A percentile compares a stretch with the other conserved stretches of the same genome.
phyloP scores from a whole-genome alignment of 2,113 vertebrate genomes.

The Azemiops feae region DNA sequence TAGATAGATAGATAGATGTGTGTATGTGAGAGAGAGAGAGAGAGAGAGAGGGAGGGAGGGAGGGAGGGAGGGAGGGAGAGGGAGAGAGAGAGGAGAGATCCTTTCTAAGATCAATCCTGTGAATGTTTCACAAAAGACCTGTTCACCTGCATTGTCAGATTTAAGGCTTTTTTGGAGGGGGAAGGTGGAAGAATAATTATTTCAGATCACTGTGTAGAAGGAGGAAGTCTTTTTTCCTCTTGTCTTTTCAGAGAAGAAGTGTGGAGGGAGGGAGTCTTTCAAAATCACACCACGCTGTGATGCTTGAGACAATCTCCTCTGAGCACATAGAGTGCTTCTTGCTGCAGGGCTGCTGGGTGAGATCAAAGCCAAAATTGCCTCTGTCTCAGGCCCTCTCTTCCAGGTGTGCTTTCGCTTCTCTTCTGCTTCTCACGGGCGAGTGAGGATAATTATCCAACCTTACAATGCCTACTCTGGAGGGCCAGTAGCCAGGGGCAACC shows the following conservation, averaged over 20 bases:
- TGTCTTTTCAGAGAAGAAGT: neutral
- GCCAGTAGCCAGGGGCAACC: slow-evolving; percentile 17
- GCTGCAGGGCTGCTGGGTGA: neutral
- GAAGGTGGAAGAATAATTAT: neutral
- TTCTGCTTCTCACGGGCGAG: slow-evolving; percentile 16
- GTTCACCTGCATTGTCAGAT: neutral
- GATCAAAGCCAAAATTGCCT: slow-evolving; percentile 30
- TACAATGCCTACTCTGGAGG: slow-evolving; percentile 31
- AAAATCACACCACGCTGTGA: neutral
- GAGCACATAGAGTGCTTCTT: neutral
- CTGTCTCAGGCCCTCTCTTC: slow-evolving; percentile 9
- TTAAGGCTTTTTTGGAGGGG: neutral
- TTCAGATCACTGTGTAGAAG: slow-evolving; percentile 12
- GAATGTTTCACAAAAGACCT: neutral
- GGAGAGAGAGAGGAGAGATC: neutral
- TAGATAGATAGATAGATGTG: accelerated
- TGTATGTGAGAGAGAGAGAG: too few species aligned
- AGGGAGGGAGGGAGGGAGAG: too few species aligned
- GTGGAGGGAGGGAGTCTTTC: slow-evolving; percentile 3
- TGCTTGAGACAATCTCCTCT: neutral
- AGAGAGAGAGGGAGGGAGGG: too few species aligned
- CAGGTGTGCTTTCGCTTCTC: slow-evolving; percentile 11
- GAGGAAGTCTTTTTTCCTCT: neutral
- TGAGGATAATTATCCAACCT: slow-evolving; percentile 20
- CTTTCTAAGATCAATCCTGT: neutral